A percentile compares a stretch with the other conserved stretches of the same genome.
Evolutionary conservation across 2,113 vertebrate species (phyloP).

Genomic region (mouse (Mus musculus)): DNA sequence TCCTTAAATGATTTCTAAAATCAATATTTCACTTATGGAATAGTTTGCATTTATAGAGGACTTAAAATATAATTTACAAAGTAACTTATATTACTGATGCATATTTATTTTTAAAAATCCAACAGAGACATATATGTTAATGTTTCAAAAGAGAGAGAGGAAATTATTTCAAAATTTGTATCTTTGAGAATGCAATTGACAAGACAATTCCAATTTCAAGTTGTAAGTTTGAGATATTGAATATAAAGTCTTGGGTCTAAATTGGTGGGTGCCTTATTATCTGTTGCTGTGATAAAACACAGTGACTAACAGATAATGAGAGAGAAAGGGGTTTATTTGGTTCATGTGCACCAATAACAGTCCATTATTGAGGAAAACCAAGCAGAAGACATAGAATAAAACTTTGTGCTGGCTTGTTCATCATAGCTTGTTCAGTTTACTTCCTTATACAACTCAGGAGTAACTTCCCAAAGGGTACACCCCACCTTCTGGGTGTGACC

Average conservation of each 20-base stretch:
- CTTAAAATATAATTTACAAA: background rate
- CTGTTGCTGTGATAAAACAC: background rate
- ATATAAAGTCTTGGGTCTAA: background rate
- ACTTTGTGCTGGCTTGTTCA: background rate
- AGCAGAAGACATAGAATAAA: background rate
- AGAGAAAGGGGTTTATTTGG: background rate
- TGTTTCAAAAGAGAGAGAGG: background rate
- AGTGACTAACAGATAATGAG: background rate
- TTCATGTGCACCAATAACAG: background rate
- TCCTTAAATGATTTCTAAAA: background rate
- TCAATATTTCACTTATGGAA: background rate
- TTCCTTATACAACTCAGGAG: background rate
- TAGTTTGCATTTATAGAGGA: background rate
- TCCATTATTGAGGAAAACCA: background rate
- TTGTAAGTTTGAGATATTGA: background rate
- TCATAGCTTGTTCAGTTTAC: background rate
- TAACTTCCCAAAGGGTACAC: background rate
- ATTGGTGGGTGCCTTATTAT: background rate
- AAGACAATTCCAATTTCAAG: background rate
- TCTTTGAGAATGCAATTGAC: background rate
- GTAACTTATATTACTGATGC: background rate
- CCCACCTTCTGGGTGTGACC: background rate
- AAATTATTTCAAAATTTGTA: background rate
- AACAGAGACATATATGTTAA: background rate
- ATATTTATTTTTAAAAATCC: conserved; percentile 14